Evolutionary conservation across 2,797 vertebrate species (phyloP).

Genomic region (Hemibagrus guttatus): DNA sequence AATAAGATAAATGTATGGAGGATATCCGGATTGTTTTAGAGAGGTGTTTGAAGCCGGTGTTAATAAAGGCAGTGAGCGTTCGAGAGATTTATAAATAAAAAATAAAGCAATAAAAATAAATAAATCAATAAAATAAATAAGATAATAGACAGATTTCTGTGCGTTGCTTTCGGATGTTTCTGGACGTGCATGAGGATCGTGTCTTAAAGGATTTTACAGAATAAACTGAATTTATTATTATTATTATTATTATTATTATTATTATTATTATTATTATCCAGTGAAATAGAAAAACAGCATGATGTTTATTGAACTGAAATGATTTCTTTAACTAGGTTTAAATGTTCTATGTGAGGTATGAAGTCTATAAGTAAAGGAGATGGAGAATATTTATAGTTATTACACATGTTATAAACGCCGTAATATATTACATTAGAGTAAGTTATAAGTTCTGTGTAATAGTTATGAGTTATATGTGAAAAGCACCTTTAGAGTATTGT

Average conservation of each 20-base stretch:
- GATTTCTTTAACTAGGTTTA: background rate
- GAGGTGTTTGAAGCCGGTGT: background rate
- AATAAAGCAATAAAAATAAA: too few relatives aligned
- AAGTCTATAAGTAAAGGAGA: background rate
- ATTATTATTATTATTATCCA: too few relatives aligned
- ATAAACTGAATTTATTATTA: background rate
- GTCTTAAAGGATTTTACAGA: background rate
- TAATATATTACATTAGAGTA: background rate
- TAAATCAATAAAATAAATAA: background rate
- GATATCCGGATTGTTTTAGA: background rate
- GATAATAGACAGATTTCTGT: background rate
- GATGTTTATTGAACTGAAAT: background rate
- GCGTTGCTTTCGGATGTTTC: fast-evolving
- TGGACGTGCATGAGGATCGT: too few relatives aligned
- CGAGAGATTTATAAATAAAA: background rate
- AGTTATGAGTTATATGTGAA: background rate
- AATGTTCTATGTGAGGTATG: background rate
- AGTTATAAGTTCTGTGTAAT: background rate
- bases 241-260: too few relatives aligned
- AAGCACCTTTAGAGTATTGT: background rate
- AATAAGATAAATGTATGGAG: background rate
- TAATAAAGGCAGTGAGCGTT: background rate
- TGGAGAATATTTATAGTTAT: background rate
- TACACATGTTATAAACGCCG: background rate
- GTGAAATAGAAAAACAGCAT: background rate